Evolutionary conservation across 2,797 vertebrate species (phyloP), one percentile per base, ranked within the genome.

Genomic region (Melanotaenia boesemani): DNA sequence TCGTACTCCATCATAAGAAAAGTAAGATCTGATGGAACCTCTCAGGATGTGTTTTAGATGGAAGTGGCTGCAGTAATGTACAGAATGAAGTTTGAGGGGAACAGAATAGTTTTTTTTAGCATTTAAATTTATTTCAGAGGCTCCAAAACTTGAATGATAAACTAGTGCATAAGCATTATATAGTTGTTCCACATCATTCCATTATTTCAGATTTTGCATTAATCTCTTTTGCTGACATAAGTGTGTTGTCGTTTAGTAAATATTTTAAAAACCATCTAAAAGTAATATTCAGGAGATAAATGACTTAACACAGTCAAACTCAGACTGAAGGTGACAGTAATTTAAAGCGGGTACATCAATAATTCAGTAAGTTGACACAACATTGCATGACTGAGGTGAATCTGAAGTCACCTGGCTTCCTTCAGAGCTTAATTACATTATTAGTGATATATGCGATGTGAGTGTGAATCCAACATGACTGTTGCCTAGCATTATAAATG

Each of bases 371-470:
- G 11, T 76, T 63, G n/a, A 64, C 48, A 24, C 12, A 52, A 74
- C 57, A 13, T 20, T 1, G 1, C 44, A 26, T 46, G 28, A 77
- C 58, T 79, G 52, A 32, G 2, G 18, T 34, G 36, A 20, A 41
- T 7, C 48, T 65, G 26, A 41, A 67, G 39, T 68, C 30, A 30
- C 12, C 7, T 75, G 41, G 72, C 69, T 55, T 76, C 60, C 69
- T 66, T 62, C 7, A 32, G 76, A 70, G 75, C 83, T 54, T 70
- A 69, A 74, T 84, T 68, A 41, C 52, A 60, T 56, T 20, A 62
- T 52, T 55, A 65, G 4, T 32, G 28, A 76, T 48, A 71, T 67
- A 70, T 68, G 63, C 67, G 34, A 44, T 5, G 48, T 34, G 32
- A 34, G 32, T 65, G 74, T 60, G 26, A 56, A 24, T 84, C 59